Conservation (phyloP, 2,797 vertebrate genomes). For the Picus viridis region DNA sequence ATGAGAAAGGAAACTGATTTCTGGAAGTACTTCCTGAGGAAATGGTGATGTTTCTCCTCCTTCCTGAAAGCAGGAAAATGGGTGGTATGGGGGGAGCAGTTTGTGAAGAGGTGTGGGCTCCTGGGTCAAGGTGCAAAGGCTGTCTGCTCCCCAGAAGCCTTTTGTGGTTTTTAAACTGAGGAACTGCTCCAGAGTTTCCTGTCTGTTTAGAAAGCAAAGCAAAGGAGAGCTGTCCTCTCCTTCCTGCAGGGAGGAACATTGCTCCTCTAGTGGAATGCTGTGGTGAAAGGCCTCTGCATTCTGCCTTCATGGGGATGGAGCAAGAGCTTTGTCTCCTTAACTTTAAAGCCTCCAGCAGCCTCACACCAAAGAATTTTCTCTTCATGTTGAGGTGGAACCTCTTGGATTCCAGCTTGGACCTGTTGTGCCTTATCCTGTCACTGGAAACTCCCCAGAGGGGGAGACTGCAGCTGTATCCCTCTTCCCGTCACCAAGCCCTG, state of each 20-base stretch:
- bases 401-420: no score
- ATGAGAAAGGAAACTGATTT: background rate
- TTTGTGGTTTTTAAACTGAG: background rate
- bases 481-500: background rate
- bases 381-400: no score
- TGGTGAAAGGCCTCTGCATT: background rate
- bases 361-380: no score
- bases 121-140: background rate
- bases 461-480: background rate
- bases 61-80: background rate
- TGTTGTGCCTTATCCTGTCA: no score
- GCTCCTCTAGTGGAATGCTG: background rate
- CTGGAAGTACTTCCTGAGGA: background rate
- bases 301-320: background rate
- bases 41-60: background rate
- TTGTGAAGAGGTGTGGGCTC: background rate
- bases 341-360: background rate
- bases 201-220: background rate
- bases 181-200: background rate
- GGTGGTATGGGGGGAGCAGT: background rate
- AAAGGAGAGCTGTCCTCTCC: background rate
- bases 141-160: background rate
- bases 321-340: slow-evolving; percentile 22
- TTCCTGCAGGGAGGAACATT: background rate
- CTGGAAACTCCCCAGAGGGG: no score